Percentiles rank a stretch among this genome's conserved stretches.
Conservation (phyloP, 2,888 invertebrate species). For the Callyntrura sp. region DNA sequence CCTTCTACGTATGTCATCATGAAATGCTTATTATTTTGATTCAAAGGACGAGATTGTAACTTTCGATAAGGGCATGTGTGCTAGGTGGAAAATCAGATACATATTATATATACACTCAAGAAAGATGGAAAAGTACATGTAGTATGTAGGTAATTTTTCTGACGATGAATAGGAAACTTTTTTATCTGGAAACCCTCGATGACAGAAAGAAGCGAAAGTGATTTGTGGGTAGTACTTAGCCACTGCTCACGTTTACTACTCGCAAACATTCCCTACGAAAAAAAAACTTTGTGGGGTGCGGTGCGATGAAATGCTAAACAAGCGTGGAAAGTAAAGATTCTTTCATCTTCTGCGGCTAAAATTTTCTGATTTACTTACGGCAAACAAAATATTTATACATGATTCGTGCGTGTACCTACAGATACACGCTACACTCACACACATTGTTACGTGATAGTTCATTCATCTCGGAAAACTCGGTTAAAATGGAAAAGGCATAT, state of each 20-base stretch:
- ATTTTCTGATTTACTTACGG: background rate
- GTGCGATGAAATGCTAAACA: constrained; percentile 5
- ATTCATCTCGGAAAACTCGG: background rate
- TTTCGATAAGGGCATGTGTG: background rate
- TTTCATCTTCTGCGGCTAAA: background rate
- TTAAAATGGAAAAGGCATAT: background rate
- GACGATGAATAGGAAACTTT: background rate
- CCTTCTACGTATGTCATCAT: no score
- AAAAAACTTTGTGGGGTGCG: background rate
- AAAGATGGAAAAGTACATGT: background rate
- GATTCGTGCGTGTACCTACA: background rate
- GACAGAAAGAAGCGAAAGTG: constrained; percentile 65
- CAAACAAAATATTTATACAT: no score
- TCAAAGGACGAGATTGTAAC: background rate
- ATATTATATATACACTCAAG: background rate
- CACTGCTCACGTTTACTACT: constrained; percentile 15
- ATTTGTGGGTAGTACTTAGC: constrained; percentile 66
- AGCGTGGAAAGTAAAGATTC: background rate
- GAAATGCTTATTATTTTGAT: no score
- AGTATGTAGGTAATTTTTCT: background rate
- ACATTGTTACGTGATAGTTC: background rate
- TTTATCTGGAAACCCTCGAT: constrained; percentile 59
- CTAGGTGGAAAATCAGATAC: constrained; percentile 35
- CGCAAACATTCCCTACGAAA: background rate
- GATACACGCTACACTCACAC: no score